phyloP scores from a whole-genome alignment of 2,888 invertebrate genomes.

The Pseudeuparius sepicola region DNA sequence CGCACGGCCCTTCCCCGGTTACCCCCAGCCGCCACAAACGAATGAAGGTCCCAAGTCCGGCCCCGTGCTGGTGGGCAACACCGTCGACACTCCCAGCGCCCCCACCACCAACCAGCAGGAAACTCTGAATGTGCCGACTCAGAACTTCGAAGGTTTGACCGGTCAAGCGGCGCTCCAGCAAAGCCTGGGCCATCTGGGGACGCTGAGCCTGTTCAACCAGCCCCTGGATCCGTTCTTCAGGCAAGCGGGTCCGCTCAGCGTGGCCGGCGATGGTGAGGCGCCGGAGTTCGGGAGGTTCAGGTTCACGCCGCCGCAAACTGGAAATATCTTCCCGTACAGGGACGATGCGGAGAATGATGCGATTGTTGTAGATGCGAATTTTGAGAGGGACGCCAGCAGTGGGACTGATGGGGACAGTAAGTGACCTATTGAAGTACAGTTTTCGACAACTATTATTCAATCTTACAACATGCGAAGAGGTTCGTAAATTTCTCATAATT shows the following conservation, averaged over 20 bases:
- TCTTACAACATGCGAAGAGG: too few relatives aligned
- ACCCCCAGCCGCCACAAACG: too few relatives aligned
- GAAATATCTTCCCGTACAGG: constrained; percentile 26
- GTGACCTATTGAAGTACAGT: too few relatives aligned
- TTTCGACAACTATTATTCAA: too few relatives aligned
- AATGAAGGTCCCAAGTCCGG: too few relatives aligned
- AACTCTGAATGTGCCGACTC: neutral
- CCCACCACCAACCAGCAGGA: constrained; percentile 17
- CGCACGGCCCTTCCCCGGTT: constrained; percentile 15
- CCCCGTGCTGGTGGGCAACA: too few relatives aligned
- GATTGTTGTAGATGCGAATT: constrained; percentile 39
- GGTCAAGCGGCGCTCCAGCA: too few relatives aligned
- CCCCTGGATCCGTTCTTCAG: constrained; percentile 18
- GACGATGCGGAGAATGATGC: constrained; percentile 44
- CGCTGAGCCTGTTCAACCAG: too few relatives aligned
- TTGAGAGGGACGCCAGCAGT: constrained; percentile 35
- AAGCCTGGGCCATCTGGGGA: too few relatives aligned
- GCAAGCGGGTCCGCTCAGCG: too few relatives aligned
- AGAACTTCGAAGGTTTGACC: constrained; percentile 16
- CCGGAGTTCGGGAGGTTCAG: constrained; percentile 21
- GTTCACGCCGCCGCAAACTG: constrained; percentile 19
- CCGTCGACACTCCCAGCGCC: constrained; percentile 18
- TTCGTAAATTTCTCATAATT: too few relatives aligned
- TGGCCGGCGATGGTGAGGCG: too few relatives aligned
- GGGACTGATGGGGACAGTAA: constrained; percentile 24